Evolutionary conservation across 1,140 invertebrate species (phyloP).

Genomic region (Teleogryllus occipitalis): DNA sequence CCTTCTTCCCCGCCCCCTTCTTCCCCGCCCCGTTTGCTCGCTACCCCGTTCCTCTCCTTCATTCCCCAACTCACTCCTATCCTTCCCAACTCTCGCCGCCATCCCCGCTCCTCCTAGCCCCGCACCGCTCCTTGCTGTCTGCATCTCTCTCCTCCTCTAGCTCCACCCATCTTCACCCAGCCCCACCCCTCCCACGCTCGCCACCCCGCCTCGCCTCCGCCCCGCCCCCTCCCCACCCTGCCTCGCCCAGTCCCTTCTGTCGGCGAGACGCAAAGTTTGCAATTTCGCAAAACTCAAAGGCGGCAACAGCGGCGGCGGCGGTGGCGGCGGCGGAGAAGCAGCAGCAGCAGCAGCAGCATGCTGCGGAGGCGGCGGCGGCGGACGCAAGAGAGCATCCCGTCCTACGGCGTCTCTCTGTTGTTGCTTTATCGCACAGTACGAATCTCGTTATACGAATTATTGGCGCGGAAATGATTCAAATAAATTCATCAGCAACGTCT

Average conservation of each 20-base stretch:
- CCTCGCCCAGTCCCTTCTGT: background rate
- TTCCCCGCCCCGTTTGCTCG: no score
- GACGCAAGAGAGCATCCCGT: background rate
- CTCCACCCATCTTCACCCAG: no score
- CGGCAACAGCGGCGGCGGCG: background rate
- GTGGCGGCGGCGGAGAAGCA: background rate
- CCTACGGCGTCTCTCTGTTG: background rate
- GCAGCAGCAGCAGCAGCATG: background rate
- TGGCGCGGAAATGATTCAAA: conserved; percentile 21
- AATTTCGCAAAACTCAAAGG: conserved; percentile 14
- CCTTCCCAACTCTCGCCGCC: no score
- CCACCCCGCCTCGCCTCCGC: background rate
- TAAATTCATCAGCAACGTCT: conserved; percentile 19
- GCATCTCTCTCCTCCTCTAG: no score
- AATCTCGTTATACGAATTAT: conserved; percentile 20
- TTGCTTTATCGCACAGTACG: background rate
- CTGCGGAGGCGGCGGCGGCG: no score
- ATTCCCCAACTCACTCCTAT: no score
- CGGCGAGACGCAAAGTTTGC: background rate
- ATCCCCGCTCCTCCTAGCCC: no score
- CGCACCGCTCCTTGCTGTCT: no score
- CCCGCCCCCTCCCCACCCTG: background rate
- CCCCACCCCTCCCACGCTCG: no score
- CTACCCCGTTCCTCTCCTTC: no score
- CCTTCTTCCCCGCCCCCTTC: no score